phyloP scores from a whole-genome alignment of 2,888 invertebrate genomes.

The Hydropsyche betteni region DNA sequence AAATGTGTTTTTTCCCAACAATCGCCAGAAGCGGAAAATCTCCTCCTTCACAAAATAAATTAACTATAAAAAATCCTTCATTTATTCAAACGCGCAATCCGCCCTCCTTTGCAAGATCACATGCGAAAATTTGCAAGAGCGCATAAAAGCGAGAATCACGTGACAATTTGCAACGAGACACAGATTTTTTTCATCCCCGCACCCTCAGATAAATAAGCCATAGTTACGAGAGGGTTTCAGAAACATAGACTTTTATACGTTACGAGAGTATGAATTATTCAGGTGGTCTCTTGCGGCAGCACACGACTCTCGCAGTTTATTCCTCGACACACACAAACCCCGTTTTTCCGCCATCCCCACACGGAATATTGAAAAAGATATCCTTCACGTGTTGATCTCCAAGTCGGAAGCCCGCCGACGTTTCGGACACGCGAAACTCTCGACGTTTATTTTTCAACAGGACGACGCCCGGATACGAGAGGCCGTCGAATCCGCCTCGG shows the following conservation, averaged over 20 bases:
- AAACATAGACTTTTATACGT: conserved; percentile 42
- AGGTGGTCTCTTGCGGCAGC: conserved; percentile 39
- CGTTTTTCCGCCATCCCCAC: not conserved
- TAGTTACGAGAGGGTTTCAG: conserved; percentile 40
- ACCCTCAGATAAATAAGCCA: conserved; percentile 33
- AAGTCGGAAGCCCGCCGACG: too few species aligned
- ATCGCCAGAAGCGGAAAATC: not conserved
- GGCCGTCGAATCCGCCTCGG: not conserved
- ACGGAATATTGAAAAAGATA: conserved; percentile 32
- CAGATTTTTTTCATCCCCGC: conserved; percentile 26
- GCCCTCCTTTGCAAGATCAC: not conserved
- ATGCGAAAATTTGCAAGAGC: not conserved
- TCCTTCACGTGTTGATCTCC: not conserved
- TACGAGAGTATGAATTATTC: conserved; percentile 46
- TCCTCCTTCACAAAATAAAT: not conserved
- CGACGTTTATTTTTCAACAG: not conserved
- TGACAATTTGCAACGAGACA: not conserved
- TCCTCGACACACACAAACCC: not conserved
- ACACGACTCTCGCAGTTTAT: not conserved
- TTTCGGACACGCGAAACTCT: not conserved
- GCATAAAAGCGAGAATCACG: not conserved
- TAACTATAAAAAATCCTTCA: not conserved
- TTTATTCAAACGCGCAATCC: not conserved
- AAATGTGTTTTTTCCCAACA: not conserved
- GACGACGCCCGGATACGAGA: too few species aligned